Conservation (phyloP, 1,140 invertebrate species). For the Drosophila pruinosa region DNA sequence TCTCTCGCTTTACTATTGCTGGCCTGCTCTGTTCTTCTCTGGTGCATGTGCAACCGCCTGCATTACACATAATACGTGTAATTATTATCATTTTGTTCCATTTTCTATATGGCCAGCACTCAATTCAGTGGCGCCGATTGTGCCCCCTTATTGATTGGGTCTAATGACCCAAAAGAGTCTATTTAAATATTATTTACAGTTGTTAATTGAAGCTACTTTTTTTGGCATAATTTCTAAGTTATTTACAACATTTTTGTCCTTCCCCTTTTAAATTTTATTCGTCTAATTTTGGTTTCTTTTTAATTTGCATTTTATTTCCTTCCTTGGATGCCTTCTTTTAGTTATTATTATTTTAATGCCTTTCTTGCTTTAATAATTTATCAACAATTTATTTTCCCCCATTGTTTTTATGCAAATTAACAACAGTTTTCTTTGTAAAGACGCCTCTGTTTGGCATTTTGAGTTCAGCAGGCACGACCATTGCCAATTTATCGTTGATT, state of each 20-base stretch:
- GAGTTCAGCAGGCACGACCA: constrained; percentile 20
- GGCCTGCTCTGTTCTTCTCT: not conserved
- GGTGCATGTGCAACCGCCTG: constrained; percentile 41
- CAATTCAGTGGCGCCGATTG: constrained; percentile 4
- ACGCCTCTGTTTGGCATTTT: constrained; percentile 32
- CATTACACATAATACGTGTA: constrained; percentile 78
- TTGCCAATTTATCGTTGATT: constrained; percentile 71
- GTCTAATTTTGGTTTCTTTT: too few species aligned
- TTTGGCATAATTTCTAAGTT: too few species aligned
- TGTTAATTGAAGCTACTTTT: too few species aligned
- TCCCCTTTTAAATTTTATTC: too few species aligned
- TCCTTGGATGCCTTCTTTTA: too few species aligned
- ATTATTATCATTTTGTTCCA: constrained; percentile 76
- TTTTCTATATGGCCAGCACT: constrained; percentile 45
- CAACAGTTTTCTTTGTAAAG: not conserved
- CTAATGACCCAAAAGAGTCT: too few species aligned
- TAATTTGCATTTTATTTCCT: too few species aligned
- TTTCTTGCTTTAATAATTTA: not conserved
- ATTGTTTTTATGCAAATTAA: not conserved
- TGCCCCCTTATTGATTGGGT: not conserved
- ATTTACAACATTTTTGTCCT: too few species aligned
- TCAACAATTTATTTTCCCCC: not conserved
- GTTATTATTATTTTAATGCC: too few species aligned
- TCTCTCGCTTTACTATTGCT: not conserved
- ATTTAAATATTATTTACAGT: too few species aligned